Base-by-base conservation (phyloP, 2,888 invertebrate species). In the Lycaena phlaeas region DNA sequence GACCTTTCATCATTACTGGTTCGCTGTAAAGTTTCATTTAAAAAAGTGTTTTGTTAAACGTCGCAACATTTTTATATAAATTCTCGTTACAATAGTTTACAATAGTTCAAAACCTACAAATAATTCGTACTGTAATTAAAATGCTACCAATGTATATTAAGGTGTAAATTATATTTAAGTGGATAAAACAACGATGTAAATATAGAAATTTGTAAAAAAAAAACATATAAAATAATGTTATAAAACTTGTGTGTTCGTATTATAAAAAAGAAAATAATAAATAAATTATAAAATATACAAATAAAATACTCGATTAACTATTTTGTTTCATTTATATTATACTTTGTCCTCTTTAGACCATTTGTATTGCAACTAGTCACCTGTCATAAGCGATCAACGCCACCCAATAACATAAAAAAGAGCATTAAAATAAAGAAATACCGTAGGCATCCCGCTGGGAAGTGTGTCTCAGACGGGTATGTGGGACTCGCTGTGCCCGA, bases 131-230 rank as follows among this genome's bases (percentile, higher is more conserved):
- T 18, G 18, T 4, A 5, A 18, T 5, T 18, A 18, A 18, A 18
- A 3, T 18, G 5, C 18, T 4, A 18, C 5, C 18, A 4, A 4
- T 18, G 3, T 18, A 18, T 18, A 18, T 18, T 18, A 18, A n/a
- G n/a, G n/a, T 18, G 18, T 18, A 18, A 18, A 18, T 18, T 18
- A 29, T 41, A 38, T 46, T 43, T 42, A 41, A 43, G 38, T 27
- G 43, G 34, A 18, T 44, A 36, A 38, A 46, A 47, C 38, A 45
- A 38, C 36, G 40, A 44, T 53, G 51, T 53, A 51, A 50, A 51
- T 52, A 49, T 44, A 48, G 43, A 40, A 44, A 46, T 48, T 50
- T 50, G 41, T 49, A 47, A 49, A 48, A 47, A 42, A 38, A 15
- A 43, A 36, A 42, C 25, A 43, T 48, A 49, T 49, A 43, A 50